Conservation (phyloP, 2,797 vertebrate species). For the Sebastes reedi region DNA sequence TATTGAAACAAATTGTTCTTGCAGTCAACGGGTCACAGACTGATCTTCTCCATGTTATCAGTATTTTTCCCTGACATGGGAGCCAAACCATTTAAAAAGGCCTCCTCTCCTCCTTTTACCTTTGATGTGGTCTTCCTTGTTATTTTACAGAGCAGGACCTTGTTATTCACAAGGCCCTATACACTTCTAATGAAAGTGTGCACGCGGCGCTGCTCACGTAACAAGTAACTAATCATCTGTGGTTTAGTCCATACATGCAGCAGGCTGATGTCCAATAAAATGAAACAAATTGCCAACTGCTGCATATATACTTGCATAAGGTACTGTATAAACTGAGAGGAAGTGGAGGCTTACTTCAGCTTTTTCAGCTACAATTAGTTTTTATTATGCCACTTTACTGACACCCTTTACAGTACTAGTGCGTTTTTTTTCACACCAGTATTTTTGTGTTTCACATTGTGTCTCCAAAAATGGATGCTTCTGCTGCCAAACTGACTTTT, state of each 20-base stretch:
- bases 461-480: not conserved
- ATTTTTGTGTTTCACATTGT: not conserved
- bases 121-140: slow-evolving; percentile 11
- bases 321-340: not conserved
- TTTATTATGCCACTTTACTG: not conserved
- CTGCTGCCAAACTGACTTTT: not conserved
- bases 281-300: slow-evolving; percentile 17
- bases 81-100: not conserved
- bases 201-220: slow-evolving; percentile 1
- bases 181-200: not conserved
- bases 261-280: slow-evolving; percentile 19
- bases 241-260: not conserved
- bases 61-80: not conserved
- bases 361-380: not conserved
- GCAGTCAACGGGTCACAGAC: not conserved
- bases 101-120: not conserved
- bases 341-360: not conserved
- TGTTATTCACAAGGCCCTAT: not conserved
- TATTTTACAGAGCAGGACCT: not conserved
- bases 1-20: not conserved
- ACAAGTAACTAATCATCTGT: not conserved
- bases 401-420: not conserved
- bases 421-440: not conserved
- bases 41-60: not conserved
- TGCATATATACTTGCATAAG: not conserved